Percentiles rank a stretch among this genome's conserved stretches.
Conservation (phyloP, 2,888 invertebrate genomes). For the Archaeoteleia sp. region DNA sequence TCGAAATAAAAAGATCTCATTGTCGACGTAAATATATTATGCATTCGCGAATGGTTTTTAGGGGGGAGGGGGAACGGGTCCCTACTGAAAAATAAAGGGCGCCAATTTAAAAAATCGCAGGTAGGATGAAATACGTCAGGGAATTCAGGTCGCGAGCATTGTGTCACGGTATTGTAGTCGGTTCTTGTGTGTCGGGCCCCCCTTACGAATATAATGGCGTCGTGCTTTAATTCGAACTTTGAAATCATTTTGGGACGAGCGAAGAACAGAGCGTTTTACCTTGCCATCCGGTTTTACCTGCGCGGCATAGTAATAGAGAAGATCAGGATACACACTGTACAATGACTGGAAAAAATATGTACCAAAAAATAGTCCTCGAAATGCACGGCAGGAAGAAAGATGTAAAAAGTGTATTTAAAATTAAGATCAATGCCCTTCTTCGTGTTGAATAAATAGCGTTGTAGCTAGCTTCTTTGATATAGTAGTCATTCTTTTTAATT, state of each 20-base stretch:
- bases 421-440: conserved; percentile 27
- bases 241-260: conserved; percentile 39
- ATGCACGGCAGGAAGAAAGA: conserved; percentile 6
- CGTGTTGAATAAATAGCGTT: no score
- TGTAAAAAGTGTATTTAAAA: conserved; percentile 21
- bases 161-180: conserved; percentile 44
- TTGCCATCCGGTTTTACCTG: conserved; percentile 53
- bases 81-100: conserved; percentile 54
- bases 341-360: conserved; percentile 25
- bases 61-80: no score
- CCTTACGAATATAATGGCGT: conserved; percentile 48
- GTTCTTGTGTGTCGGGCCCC: conserved; percentile 37
- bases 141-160: conserved; percentile 50
- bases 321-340: conserved; percentile 21
- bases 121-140: conserved; percentile 47
- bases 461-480: no score
- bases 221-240: conserved; percentile 52
- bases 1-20: conserved; percentile 30
- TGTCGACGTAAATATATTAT: conserved; percentile 49
- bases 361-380: conserved; percentile 8
- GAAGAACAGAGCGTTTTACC: conserved; percentile 42
- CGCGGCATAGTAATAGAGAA: conserved; percentile 35
- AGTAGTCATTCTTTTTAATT: no score
- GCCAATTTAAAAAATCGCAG: conserved; percentile 54
- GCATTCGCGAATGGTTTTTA: no score